Percentiles rank a stretch among this genome's conserved stretches.
phyloP scores from a whole-genome alignment of 2,797 vertebrate genomes.

The Enteromius afrohamiltoni region DNA sequence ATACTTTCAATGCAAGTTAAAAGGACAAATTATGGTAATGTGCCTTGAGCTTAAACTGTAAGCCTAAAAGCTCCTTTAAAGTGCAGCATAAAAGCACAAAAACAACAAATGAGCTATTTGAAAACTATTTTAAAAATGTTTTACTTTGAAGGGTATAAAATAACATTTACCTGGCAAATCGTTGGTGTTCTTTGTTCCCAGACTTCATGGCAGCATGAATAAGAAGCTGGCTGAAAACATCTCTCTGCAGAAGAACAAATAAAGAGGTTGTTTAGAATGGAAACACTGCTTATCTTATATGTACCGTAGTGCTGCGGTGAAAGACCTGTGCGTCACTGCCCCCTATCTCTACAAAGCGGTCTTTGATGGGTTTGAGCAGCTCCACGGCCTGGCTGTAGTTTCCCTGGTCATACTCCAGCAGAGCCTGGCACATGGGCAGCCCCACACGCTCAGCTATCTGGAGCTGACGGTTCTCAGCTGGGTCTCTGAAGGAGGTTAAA shows the following conservation, averaged over 20 bases:
- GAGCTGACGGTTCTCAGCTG: conserved; percentile 82
- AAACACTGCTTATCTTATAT: conserved; percentile 10
- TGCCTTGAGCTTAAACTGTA: background rate
- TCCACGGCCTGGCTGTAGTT: conserved; percentile 82
- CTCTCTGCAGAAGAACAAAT: conserved; percentile 81
- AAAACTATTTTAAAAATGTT: background rate
- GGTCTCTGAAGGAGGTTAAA: conserved; percentile 74
- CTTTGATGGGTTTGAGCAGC: conserved; percentile 87
- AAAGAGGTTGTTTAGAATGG: conserved; percentile 6
- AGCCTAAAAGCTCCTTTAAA: background rate
- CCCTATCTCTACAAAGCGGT: conserved; percentile 78
- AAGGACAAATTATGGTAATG: background rate
- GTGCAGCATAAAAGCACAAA: background rate
- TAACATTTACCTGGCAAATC: conserved; percentile 83
- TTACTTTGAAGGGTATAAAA: background rate
- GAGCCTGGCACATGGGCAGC: conserved; percentile 86
- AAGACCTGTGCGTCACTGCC: conserved; percentile 95
- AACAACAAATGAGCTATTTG: background rate
- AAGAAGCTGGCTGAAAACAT: conserved; percentile 90
- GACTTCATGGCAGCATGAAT: conserved; percentile 90
- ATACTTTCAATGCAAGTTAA: background rate
- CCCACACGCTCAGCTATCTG: conserved; percentile 78
- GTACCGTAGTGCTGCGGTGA: too few species aligned
- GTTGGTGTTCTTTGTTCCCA: conserved; percentile 78
- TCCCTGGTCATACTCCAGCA: conserved; percentile 85